Base-by-base conservation (phyloP, 2,797 vertebrate genomes). In the Cirrhinus molitorella region DNA sequence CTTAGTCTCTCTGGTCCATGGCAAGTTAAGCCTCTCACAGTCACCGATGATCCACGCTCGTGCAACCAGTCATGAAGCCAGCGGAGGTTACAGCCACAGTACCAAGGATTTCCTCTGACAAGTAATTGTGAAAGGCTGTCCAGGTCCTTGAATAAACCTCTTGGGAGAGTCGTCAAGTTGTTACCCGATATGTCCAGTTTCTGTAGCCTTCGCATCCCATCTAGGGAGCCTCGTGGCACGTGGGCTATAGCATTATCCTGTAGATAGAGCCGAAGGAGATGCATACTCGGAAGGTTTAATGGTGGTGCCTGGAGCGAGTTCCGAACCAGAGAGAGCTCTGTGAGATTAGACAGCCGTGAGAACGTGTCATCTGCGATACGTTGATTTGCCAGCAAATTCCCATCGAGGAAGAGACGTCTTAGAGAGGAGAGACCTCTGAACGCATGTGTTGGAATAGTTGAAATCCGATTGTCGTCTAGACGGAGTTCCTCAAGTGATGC, bases 161-260 rank as follows among this genome's bases (percentile, higher is more conserved):
- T 88, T 0, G 97, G 97, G 43, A 99, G 88, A 3, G 95, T 96
- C 63, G 97, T 99, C n/a, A 99, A 93, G 91, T 99, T 99, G 93
- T 99, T 99, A 71, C 97, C 98, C 25, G 98, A 99, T 43, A 99
- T 89, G 49, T 99, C 98, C 59, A 99, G 78, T 45, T 95, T 92
- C 87, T 98, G 97, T n/a, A 99, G 86, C 17, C 92, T 92, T 0
- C 91, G 90, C 97, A 99, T 97, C 49, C 94, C 92, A 0, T 97
- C 96, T 84, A 99, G 68, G 0, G 97, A 91, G 1, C 96, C 95
- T 23, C 95, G 91, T 0, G 97, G 96, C 81, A 99, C 92, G 90
- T 98, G 97, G 86, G 94, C 97, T 93, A 99, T 97, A 84, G 96
- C 95, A 0, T 99, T 99, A 90, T 98, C 98, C 80, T 99, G 98